Percentiles rank a stretch among this genome's conserved stretches.
These are phyloP conservation scores for Choreutis nemorana DNA, from an alignment of 2,888 invertebrate species.

Conservation along the genomic window DNA sequence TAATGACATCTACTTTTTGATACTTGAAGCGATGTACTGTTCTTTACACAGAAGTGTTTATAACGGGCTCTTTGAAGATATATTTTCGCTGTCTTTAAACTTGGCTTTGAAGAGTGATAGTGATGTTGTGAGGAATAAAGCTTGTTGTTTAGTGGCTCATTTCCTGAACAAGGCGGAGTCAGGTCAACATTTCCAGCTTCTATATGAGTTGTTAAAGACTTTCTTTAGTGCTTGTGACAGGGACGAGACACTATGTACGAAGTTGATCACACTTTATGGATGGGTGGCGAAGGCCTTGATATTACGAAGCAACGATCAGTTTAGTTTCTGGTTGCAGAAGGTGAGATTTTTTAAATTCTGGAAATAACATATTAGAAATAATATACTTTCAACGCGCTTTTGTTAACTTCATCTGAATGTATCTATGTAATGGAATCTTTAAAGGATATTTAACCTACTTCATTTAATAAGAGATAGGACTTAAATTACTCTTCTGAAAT, in stretches of 20 bases:
- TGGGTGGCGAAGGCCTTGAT: conserved; percentile 49
- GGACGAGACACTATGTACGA: conserved; percentile 24
- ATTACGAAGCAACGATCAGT: conserved; percentile 40
- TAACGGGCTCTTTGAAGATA: conserved; percentile 29
- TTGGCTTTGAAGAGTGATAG: conserved; percentile 35
- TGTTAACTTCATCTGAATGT: too few relatives aligned
- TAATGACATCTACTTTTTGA: conserved; percentile 33
- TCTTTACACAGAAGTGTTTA: conserved; percentile 45
- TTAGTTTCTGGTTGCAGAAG: conserved; percentile 49
- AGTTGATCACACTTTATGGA: conserved; percentile 38
- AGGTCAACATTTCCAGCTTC: conserved; percentile 38
- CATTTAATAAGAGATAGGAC: too few relatives aligned
- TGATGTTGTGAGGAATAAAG: conserved; percentile 34
- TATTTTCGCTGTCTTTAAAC: conserved; percentile 35
- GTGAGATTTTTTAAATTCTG: conserved; percentile 22
- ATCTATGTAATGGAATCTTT: too few relatives aligned
- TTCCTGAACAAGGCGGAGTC: conserved; percentile 65
- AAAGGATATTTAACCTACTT: too few relatives aligned
- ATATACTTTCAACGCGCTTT: too few relatives aligned
- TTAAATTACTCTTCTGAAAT: too few relatives aligned
- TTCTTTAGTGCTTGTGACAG: conserved; percentile 22
- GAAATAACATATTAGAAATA: too few relatives aligned
- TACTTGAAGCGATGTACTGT: conserved; percentile 60
- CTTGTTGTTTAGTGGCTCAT: conserved; percentile 62
- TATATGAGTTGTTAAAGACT: conserved; percentile 37